Conservation (phyloP, 2,113 vertebrate species). For the Esox niger region DNA sequence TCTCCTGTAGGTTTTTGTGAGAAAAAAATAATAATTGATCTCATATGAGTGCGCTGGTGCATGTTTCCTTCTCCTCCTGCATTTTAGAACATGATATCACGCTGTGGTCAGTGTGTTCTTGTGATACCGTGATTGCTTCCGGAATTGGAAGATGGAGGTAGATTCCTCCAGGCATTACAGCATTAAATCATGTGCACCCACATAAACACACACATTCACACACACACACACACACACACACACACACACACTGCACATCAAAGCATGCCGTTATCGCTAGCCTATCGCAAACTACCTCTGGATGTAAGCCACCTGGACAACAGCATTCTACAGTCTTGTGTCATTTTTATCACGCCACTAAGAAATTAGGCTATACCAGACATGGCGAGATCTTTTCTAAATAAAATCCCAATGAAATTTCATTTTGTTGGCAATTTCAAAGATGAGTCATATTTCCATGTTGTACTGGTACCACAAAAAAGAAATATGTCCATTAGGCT, state of each 20-base stretch:
- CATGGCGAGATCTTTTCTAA: slow-evolving; percentile 21
- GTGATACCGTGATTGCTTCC: slow-evolving; percentile 75
- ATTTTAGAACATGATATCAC: slow-evolving; percentile 74
- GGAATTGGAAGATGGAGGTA: slow-evolving; percentile 45
- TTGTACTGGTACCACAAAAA: background rate
- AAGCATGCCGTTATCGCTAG: slow-evolving; percentile 54
- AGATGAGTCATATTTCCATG: background rate
- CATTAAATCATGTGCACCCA: slow-evolving; percentile 50
- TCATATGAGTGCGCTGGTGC: slow-evolving; percentile 74
- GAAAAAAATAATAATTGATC: slow-evolving; percentile 82
- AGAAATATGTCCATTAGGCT: background rate
- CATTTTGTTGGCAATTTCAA: background rate
- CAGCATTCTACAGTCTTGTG: background rate
- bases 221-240: no score
- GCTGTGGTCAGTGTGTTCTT: slow-evolving; percentile 54
- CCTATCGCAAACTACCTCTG: slow-evolving; percentile 23
- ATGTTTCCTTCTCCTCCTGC: slow-evolving; percentile 72
- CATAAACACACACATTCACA: no score
- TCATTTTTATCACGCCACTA: slow-evolving; percentile 15
- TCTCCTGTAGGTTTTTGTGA: slow-evolving; percentile 45
- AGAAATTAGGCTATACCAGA: slow-evolving; percentile 56
- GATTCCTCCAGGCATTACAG: slow-evolving; percentile 44
- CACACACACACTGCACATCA: no score
- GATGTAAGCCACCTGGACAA: slow-evolving; percentile 32
- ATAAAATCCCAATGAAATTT: background rate